Evolutionary conservation across 2,113 vertebrate species (phyloP).

Genomic region (Scalopus aquaticus): DNA sequence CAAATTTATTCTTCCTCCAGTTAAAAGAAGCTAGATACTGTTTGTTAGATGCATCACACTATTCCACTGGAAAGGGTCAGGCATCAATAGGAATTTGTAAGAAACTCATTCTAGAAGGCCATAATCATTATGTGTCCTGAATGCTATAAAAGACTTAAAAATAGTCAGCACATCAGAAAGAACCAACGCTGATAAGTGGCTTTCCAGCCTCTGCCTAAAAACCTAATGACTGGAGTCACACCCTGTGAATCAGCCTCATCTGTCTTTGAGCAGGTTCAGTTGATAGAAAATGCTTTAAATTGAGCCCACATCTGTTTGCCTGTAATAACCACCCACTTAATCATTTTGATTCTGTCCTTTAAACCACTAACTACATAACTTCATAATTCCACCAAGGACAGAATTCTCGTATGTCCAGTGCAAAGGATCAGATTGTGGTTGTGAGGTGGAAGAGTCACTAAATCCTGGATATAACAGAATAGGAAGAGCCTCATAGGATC

Average conservation of each 20-base stretch:
- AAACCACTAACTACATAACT: background rate
- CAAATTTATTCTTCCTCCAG: background rate
- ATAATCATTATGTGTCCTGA: background rate
- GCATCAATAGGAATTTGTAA: background rate
- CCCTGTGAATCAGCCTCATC: background rate
- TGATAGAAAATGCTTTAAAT: conserved; percentile 2
- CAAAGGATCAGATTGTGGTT: background rate
- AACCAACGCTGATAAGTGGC: background rate
- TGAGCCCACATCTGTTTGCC: background rate
- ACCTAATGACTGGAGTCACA: background rate
- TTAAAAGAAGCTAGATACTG: background rate
- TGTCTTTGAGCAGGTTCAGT: background rate
- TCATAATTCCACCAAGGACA: background rate
- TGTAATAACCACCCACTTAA: background rate
- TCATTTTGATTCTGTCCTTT: conserved; percentile 27
- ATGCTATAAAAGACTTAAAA: conserved; percentile 10
- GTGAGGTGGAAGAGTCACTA: background rate
- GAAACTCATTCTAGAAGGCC: background rate
- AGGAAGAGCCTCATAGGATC: background rate
- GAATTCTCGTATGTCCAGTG: background rate
- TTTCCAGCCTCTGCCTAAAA: background rate
- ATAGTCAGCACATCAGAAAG: background rate
- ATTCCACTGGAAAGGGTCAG: background rate
- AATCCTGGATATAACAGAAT: background rate
- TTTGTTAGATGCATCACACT: background rate